Base-by-base conservation (phyloP, 2,113 vertebrate genomes). In the Labeo catla region DNA sequence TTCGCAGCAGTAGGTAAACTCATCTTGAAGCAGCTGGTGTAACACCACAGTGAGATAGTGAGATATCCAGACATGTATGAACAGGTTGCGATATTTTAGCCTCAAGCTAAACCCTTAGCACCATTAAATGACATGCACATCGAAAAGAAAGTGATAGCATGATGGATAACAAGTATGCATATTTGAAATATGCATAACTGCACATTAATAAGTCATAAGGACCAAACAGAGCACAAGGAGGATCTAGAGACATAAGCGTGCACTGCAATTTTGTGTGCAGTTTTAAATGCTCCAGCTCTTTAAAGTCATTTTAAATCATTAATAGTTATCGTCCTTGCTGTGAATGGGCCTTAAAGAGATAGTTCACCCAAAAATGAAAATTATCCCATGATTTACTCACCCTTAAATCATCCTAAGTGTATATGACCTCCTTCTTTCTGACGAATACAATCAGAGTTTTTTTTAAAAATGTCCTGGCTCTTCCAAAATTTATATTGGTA, bases 51-150 rank as follows among this genome's bases (percentile, higher is more conserved):
- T 54, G 49, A 54, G 49, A 36, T 21, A 23, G 19, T 54, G 49
- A 54, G 49, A 36, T 21, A 23, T 61, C 43, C 39, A 54, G 39
- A 39, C 84, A 66, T 86, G 87, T 82, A 76, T 45, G 19, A 36
- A 88, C 84, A 88, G 36, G 84, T 81, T 79, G 34, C 21, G 28
- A 83, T 88, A 54, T 83, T 70, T 78, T 73, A 68, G 28, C 23
- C 57, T 59, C 54, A 76, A 77, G 19, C 61, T 15, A 59, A 76
- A 47, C 16, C 36, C 61, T 66, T 54, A 65, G 1, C 2, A 23
- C 70, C 11, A 36, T 76, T 54, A 76, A 65, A 77, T 50, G 13
- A 19, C 77, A 59, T 49, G 4, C 19, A 61, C 6, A 50, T 43
- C 9, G 13, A 47, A 23, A 57, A n/a, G 9, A 9, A 16, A 72